Conservation (phyloP, 2,797 vertebrate genomes). For the Bradypus variegatus region DNA sequence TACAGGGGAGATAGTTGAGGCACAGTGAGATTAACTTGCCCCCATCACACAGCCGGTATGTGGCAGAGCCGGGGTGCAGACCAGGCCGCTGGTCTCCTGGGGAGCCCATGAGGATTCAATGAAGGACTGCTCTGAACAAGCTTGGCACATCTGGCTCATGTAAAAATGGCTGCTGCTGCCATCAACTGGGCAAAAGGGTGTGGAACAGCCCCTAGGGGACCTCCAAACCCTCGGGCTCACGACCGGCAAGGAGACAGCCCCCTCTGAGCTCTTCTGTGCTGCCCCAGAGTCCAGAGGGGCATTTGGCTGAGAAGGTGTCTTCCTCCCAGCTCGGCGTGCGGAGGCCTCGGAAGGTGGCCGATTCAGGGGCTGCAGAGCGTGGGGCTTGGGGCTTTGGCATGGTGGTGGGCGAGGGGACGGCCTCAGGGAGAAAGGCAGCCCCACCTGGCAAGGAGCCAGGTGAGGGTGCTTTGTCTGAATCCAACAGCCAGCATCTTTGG, state of each 20-base stretch:
- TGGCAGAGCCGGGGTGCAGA: not conserved
- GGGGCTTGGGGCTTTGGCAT: not conserved
- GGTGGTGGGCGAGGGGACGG: not conserved
- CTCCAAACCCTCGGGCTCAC: not conserved
- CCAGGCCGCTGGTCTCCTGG: not conserved
- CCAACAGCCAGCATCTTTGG: not conserved
- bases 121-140: not conserved
- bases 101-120: too few species aligned
- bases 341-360: constrained; percentile 11
- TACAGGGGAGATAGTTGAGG: not conserved
- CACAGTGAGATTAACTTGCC: not conserved
- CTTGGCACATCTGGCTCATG: not conserved
- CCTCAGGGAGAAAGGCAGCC: not conserved
- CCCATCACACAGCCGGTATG: not conserved
- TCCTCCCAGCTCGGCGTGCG: not conserved
- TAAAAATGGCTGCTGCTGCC: not conserved
- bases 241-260: not conserved
- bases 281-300: not conserved
- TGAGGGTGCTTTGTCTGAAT: too few species aligned
- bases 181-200: not conserved
- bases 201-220: not conserved
- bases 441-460: not conserved
- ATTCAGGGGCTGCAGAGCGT: not conserved
- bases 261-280: not conserved
- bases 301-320: not conserved